Conservation (phyloP, 2,888 invertebrate genomes). For the Euplexia lucipara region DNA sequence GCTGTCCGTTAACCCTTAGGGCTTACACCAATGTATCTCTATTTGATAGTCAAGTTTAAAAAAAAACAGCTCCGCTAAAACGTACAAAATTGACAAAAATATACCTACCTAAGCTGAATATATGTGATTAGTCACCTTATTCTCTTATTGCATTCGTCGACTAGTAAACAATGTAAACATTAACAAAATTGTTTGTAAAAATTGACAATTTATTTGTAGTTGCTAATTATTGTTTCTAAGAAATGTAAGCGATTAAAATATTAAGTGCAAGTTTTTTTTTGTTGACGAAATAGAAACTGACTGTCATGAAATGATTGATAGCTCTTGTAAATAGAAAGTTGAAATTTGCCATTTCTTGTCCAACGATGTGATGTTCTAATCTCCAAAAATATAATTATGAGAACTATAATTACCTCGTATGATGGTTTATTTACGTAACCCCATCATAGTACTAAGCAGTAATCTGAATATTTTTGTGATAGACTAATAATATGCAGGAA, state of each 20-base stretch:
- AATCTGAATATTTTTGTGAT: not conserved
- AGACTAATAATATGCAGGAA: not conserved
- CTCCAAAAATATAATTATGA: slow-evolving; percentile 27
- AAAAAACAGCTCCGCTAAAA: too few relatives aligned
- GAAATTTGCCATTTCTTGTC: slow-evolving; percentile 1
- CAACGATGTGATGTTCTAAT: slow-evolving; percentile 7
- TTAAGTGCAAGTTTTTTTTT: slow-evolving; percentile 21
- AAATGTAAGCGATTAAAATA: slow-evolving; percentile 7
- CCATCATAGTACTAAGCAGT: not conserved
- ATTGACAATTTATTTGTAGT: too few relatives aligned
- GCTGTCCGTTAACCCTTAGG: too few relatives aligned
- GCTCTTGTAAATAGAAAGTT: slow-evolving; percentile 34
- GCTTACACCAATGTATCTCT: too few relatives aligned
- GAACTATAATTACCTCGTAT: slow-evolving; percentile 19
- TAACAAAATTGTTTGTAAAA: too few relatives aligned
- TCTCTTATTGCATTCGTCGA: slow-evolving; percentile 9
- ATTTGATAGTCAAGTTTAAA: too few relatives aligned
- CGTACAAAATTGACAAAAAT: too few relatives aligned
- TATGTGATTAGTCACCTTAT: too few relatives aligned
- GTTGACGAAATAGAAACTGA: slow-evolving; percentile 12
- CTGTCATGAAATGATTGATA: slow-evolving; percentile 38
- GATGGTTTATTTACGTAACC: slow-evolving; percentile 22
- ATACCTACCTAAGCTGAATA: too few relatives aligned
- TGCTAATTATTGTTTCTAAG: too few relatives aligned
- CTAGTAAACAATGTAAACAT: slow-evolving; percentile 4